Evolutionary conservation across 2,797 vertebrate genomes (phyloP).

Genomic region (Phrynocephalus vlangalii): DNA sequence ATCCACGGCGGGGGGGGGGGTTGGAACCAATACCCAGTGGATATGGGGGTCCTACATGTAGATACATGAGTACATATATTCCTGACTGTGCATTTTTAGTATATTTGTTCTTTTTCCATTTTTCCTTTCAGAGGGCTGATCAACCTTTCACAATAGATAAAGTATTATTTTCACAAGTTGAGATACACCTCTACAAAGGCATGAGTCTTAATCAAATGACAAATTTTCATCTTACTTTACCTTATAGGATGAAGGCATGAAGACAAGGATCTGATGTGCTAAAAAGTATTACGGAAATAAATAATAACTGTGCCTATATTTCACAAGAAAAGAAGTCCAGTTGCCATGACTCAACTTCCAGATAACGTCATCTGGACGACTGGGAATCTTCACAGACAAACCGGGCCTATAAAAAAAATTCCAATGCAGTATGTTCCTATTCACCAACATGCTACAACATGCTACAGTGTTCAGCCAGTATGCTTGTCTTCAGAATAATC

Average conservation of each 20-base stretch:
- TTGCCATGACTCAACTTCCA: too few species aligned
- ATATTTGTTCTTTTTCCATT: not conserved
- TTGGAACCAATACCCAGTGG: too few species aligned
- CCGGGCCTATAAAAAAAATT: not conserved
- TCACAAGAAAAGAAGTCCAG: too few species aligned
- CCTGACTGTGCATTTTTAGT: not conserved
- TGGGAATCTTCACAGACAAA: not conserved
- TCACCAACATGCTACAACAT: too few species aligned
- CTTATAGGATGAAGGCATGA: not conserved
- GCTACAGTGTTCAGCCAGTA: not conserved
- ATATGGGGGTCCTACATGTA: too few species aligned
- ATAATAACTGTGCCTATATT: not conserved
- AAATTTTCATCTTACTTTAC: not conserved
- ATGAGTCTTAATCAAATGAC: not conserved
- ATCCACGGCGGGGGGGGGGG: too few species aligned
- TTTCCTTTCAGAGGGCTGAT: not conserved
- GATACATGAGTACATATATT: not conserved
- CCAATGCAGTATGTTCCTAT: not conserved
- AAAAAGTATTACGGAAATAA: not conserved
- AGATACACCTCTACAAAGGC: not conserved
- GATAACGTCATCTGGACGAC: too few species aligned
- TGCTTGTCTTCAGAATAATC: not conserved
- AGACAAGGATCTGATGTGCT: not conserved
- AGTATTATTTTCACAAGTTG: not conserved
- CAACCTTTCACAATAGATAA: not conserved